Percentiles rank a stretch among this genome's conserved stretches.
These are phyloP conservation scores for Myathropa florea DNA, from an alignment of 2,888 invertebrate species.

Conservation along the genomic window DNA sequence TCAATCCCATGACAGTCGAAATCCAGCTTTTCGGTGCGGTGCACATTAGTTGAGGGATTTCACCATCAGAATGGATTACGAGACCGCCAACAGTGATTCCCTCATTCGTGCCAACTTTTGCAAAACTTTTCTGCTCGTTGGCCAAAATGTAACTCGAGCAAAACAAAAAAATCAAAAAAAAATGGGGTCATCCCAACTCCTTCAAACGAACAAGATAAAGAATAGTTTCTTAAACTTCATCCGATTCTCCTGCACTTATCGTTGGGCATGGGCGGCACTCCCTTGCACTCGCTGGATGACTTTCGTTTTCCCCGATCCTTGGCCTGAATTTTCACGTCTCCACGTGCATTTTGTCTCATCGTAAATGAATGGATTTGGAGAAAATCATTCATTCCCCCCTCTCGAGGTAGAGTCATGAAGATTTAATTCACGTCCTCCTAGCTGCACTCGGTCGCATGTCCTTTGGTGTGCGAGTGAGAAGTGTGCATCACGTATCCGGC, in stretches of 20 bases:
- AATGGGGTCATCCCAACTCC: not conserved
- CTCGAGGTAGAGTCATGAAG: not conserved
- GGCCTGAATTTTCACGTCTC: not conserved
- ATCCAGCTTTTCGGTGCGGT: not conserved
- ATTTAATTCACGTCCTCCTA: not conserved
- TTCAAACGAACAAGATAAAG: not conserved
- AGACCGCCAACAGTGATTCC: not conserved
- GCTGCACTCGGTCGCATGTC: not conserved
- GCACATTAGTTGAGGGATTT: not conserved
- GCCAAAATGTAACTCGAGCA: not conserved
- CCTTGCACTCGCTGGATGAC: not conserved
- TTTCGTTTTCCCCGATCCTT: not conserved
- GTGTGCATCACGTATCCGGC: constrained; percentile 2
- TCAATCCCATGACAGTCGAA: not conserved
- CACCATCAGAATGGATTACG: not conserved
- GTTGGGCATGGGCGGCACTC: not conserved
- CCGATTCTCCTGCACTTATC: not conserved
- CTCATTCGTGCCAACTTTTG: not conserved
- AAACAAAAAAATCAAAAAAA: not conserved
- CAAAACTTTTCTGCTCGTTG: not conserved
- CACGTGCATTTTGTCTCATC: not conserved
- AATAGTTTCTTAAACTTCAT: not conserved
- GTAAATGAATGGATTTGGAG: not conserved
- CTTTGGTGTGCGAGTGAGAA: not conserved
- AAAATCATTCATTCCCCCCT: not conserved